These are phyloP conservation scores for Elaphurus davidianus DNA, from an alignment of 2,113 vertebrate species.

Conservation along the genomic window DNA sequence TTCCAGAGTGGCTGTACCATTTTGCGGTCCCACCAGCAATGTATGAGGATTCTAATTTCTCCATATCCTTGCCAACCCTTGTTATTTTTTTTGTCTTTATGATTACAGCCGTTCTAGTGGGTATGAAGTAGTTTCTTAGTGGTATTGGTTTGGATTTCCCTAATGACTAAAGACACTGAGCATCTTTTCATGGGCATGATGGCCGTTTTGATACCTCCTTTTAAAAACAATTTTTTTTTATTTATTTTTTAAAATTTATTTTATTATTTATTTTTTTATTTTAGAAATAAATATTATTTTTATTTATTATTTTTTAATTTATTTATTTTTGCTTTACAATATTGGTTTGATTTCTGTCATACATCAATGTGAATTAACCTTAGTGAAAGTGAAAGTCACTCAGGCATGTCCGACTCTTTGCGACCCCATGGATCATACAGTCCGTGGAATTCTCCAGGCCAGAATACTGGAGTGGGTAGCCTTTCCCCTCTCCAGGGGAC, in stretches of 20 bases:
- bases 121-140: background rate
- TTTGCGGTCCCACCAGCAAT: background rate
- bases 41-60: background rate
- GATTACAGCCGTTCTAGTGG: background rate
- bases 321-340: background rate
- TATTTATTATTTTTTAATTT: background rate
- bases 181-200: background rate
- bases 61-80: background rate
- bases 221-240: background rate
- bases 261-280: no score
- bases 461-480: no score
- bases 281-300: no score
- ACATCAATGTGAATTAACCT: background rate
- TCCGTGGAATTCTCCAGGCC: no score
- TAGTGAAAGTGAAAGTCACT: no score
- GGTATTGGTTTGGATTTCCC: background rate
- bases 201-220: background rate
- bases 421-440: no score
- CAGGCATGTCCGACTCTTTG: no score
- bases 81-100: background rate
- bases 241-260: background rate
- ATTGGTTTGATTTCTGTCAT: background rate
- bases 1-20: background rate
- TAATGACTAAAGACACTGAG: rapidly evolving
- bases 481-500: no score